Conservation (phyloP, 2,113 vertebrate species). For the Ardeotis arabs region DNA sequence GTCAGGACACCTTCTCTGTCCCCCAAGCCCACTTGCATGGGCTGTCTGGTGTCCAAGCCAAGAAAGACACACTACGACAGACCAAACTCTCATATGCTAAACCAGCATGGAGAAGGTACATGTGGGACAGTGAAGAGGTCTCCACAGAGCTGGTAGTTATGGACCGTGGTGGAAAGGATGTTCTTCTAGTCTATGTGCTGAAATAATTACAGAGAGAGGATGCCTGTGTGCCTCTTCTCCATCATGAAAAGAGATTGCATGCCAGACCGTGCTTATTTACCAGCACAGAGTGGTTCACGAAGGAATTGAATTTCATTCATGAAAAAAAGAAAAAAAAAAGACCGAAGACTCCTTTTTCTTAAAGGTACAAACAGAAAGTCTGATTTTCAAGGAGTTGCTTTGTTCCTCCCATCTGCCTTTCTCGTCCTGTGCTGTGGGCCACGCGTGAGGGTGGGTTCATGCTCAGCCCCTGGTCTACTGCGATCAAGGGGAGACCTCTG, state of each 20-base stretch:
- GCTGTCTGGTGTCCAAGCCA: not conserved
- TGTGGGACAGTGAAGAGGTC: not conserved
- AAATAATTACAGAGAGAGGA: not conserved
- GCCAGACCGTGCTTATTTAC: not conserved
- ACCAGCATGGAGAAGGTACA: fast-evolving
- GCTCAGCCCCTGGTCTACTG: not conserved
- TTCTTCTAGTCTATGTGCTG: fast-evolving
- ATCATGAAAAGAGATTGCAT: not conserved
- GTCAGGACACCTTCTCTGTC: not conserved
- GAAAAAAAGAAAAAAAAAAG: not conserved
- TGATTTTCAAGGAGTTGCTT: not conserved
- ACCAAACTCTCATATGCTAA: fast-evolving
- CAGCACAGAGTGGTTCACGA: not conserved
- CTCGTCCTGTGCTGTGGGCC: fast-evolving
- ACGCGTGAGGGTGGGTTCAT: not conserved
- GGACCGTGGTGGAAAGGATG: fast-evolving
- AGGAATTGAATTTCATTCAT: not conserved
- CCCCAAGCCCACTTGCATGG: not conserved
- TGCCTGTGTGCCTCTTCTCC: not conserved
- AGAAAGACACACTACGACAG: not conserved
- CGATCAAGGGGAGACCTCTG: not conserved
- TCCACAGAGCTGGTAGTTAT: not conserved
- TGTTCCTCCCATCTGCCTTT: not conserved
- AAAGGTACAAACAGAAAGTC: not conserved
- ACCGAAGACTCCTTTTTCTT: not conserved